Base-by-base conservation (phyloP, 2,797 vertebrate species). In the Euphonia xanthogaster region DNA sequence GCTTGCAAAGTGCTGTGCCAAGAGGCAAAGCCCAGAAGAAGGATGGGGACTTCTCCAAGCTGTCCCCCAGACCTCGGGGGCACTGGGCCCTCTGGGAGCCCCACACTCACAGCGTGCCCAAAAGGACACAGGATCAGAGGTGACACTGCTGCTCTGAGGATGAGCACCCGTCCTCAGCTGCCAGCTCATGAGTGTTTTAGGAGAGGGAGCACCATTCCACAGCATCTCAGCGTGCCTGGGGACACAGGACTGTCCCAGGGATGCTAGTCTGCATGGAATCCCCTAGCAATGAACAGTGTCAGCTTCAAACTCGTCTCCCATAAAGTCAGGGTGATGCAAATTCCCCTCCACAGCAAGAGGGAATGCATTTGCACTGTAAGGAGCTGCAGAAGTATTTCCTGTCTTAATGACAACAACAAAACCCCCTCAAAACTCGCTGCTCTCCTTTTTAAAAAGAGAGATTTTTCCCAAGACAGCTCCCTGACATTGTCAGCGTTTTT, bases 401-500 rank as follows among this genome's bases (percentile, higher is more conserved):
- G 31, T 45, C 31, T 42, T 86, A 74, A 83, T 7, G 40, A 76
- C 58, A 91, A 67, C 37, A 79, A 82, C 31, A 67, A 70, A 88
- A 85, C 11, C 0, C 7, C 14, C 37, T 93, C 45, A 74, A 90
- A 94, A 42, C 61, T 88, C 5, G 0, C 35, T 24, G 53, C 70
- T 82, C 33, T 80, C 28, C 62, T 55, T 75, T 74, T 28, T 44
- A 91, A 68, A 86, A 54, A 68, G n/a, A 82, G 31, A 10, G 20
- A 3, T 80, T 87, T 77, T 87, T 27, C 92, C 57, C 68, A 67
- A 87, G 74, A 72, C 0, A 8, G 68, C 33, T 93, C 53, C 63
- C 30, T 73, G 79, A 80, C 72, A 72, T 3, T 65, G 72, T 86
- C 68, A 91, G 61, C 24, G 40, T 27, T 95, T 95, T 74, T 58